A percentile compares a stretch with the other conserved stretches of the same genome.
These are phyloP conservation scores for Diceros bicornis DNA, from an alignment of 2,797 vertebrate genomes.

Conservation along the genomic window DNA sequence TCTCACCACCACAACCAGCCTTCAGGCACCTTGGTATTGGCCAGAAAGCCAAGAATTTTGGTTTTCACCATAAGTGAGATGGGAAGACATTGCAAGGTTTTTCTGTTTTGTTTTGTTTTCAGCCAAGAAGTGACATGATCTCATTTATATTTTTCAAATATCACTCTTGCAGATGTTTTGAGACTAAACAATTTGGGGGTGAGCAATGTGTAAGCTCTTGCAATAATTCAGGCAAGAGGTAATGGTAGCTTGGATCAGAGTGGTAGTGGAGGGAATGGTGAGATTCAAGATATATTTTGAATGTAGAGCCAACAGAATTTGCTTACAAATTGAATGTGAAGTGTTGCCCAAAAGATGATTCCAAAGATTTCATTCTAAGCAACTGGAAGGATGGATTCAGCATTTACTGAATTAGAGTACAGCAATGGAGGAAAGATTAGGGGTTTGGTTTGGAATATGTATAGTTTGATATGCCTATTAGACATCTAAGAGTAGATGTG, in stretches of 20 bases:
- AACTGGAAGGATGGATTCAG: neutral
- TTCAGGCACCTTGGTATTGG: no score
- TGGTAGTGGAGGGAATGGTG: neutral
- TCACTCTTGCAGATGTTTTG: neutral
- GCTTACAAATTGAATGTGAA: neutral
- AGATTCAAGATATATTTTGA: neutral
- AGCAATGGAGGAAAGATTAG: neutral
- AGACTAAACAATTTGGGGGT: neutral
- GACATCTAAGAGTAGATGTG: neutral
- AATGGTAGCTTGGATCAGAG: neutral
- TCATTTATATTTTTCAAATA: neutral
- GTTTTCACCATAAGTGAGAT: neutral
- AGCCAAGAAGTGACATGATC: neutral
- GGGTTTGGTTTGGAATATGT: neutral
- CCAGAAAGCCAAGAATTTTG: neutral
- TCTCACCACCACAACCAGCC: no score
- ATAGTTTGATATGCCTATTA: neutral
- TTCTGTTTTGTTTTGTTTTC: constrained; percentile 3
- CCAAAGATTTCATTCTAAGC: neutral
- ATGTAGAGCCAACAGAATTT: neutral
- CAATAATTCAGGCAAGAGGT: neutral
- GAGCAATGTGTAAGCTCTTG: neutral
- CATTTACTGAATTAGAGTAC: neutral
- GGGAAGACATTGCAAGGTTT: neutral
- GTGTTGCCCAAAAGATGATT: neutral